Evolutionary conservation across 2,113 vertebrate genomes (phyloP).

Genomic region (Melanotaenia duboulayi): DNA sequence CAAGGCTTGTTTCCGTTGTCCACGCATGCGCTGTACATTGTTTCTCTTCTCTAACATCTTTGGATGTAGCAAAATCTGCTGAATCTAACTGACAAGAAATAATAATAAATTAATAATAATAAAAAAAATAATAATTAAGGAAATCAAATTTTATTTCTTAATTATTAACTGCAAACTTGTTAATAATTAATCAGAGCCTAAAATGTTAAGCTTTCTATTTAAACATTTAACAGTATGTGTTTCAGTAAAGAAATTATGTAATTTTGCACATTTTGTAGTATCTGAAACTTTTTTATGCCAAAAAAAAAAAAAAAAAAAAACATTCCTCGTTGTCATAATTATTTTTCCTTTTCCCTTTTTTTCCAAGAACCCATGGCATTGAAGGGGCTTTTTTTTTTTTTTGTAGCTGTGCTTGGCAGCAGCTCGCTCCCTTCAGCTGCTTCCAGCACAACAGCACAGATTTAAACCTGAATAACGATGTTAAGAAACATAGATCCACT

Average conservation of each 20-base stretch:
- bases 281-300: too few relatives aligned
- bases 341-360: slow-evolving; percentile 5
- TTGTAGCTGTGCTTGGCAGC: slow-evolving; percentile 38
- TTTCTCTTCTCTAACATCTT: too few relatives aligned
- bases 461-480: slow-evolving; percentile 33
- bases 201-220: too few relatives aligned
- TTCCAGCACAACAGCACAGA: slow-evolving; percentile 35
- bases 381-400: slow-evolving; percentile 4
- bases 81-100: too few relatives aligned
- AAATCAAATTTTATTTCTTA: neutral
- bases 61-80: too few relatives aligned
- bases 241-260: too few relatives aligned
- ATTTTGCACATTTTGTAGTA: too few relatives aligned
- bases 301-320: neutral
- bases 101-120: too few relatives aligned
- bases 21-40: too few relatives aligned
- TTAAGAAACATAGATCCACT: slow-evolving; percentile 43
- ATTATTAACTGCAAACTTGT: neutral
- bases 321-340: too few relatives aligned
- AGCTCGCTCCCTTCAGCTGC: slow-evolving; percentile 18
- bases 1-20: too few relatives aligned
- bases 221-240: neutral
- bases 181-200: neutral
- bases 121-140: neutral
- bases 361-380: slow-evolving; percentile 26